Evolutionary conservation across 2,113 vertebrate species (phyloP).

Genomic region (Nipponia nippon): DNA sequence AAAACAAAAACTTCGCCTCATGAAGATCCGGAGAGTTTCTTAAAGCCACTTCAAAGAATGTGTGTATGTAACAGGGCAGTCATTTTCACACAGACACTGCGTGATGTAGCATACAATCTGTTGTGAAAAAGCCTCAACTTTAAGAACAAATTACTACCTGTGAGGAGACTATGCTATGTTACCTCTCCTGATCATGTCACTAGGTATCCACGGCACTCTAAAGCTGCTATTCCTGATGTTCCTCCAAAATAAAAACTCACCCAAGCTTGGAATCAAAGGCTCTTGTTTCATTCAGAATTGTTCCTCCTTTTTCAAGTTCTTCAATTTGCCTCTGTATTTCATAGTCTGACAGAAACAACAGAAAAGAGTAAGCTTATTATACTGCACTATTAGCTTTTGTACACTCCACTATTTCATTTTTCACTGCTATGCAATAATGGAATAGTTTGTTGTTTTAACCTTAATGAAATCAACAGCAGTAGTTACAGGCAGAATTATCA

Average conservation of each 20-base stretch:
- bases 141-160: not conserved
- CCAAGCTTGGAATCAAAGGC: slow-evolving; percentile 90
- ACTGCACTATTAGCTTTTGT: not conserved
- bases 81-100: not conserved
- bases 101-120: not conserved
- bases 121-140: not conserved
- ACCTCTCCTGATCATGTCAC: not conserved
- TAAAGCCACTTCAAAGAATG: not conserved
- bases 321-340: slow-evolving; percentile 94
- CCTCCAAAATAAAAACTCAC: slow-evolving; percentile 74
- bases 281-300: slow-evolving; percentile 91
- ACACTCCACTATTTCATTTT: slow-evolving; percentile 21
- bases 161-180: not conserved
- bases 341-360: slow-evolving; percentile 81
- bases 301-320: slow-evolving; percentile 83
- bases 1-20: not conserved
- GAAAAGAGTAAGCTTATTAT: not conserved
- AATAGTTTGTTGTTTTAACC: slow-evolving; percentile 1
- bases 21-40: not conserved
- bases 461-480: slow-evolving; percentile 39
- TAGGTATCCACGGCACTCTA: not conserved
- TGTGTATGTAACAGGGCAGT: not conserved
- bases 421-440: slow-evolving; percentile 2
- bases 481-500: not conserved
- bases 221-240: not conserved